Evolutionary conservation across 2,113 vertebrate species (phyloP).

Genomic region (Crotalus viridis): DNA sequence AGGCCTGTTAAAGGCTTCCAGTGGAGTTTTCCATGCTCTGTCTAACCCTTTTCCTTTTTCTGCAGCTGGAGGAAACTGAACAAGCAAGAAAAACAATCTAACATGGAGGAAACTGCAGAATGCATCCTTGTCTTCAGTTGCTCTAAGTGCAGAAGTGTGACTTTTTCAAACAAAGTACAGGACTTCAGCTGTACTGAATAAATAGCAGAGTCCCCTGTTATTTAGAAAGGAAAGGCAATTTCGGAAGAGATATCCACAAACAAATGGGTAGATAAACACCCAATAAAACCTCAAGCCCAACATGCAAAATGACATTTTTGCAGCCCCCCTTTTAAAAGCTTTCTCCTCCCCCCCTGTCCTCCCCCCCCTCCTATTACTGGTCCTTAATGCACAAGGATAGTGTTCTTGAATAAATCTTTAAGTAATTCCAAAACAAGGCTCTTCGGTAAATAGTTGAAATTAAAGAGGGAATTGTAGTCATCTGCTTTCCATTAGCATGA

Average conservation of each 20-base stretch:
- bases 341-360: conserved; percentile 12
- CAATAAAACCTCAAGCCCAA: conserved; percentile 53
- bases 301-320: conserved; percentile 48
- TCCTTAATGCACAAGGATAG: conserved; percentile 74
- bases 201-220: not conserved
- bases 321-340: conserved; percentile 67
- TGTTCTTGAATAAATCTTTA: conserved; percentile 80
- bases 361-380: conserved; percentile 61
- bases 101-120: not conserved
- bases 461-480: conserved; percentile 83
- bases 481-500: conserved; percentile 99
- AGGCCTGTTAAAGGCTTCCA: not conserved
- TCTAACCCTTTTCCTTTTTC: not conserved
- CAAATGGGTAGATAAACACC: conserved; percentile 51
- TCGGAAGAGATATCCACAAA: conserved; percentile 55
- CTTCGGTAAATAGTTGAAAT: conserved; percentile 88
- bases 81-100: not conserved
- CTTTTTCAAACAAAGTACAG: not conserved
- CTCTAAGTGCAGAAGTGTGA: not conserved
- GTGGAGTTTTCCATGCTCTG: not conserved
- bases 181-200: not conserved
- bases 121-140: not conserved
- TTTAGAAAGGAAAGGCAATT: conserved; percentile 21
- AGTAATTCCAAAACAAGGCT: conserved; percentile 83
- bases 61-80: not conserved